These are phyloP conservation scores for Bicyclus anynana DNA, from an alignment of 1,140 invertebrate genomes.

Conservation along the genomic window DNA sequence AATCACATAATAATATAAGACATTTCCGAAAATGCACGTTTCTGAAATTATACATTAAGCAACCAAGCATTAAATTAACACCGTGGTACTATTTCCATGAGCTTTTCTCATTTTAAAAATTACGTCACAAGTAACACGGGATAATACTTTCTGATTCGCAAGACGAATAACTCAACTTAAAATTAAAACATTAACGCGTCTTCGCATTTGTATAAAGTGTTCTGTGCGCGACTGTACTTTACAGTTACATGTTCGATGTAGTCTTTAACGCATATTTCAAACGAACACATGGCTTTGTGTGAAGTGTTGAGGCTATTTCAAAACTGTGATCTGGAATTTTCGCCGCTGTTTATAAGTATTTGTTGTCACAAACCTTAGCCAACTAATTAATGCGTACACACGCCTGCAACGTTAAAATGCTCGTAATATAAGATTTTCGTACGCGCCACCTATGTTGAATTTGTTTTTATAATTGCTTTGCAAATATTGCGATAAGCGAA, in stretches of 20 bases:
- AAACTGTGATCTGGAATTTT: conserved; percentile 50
- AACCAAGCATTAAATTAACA: no score
- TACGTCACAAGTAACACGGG: no score
- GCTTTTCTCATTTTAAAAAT: no score
- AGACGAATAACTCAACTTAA: no score
- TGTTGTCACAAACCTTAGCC: conserved; percentile 37
- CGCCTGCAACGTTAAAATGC: conserved; percentile 36
- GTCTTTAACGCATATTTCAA: conserved; percentile 19
- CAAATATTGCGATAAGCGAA: conserved; percentile 56
- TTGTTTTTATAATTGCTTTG: conserved; percentile 62
- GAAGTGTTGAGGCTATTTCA: conserved; percentile 41
- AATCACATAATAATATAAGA: no score
- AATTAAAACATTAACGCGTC: no score
- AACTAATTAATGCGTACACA: conserved; percentile 64
- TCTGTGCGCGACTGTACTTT: conserved; percentile 6
- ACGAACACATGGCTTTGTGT: conserved; percentile 23
- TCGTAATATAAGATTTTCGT: conserved; percentile 47
- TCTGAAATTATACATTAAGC: no score
- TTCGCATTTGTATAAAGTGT: no score
- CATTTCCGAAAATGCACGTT: no score
- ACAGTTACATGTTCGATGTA: conserved; percentile 19
- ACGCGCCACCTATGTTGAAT: conserved; percentile 45
- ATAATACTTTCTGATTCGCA: no score
- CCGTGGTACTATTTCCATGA: no score
- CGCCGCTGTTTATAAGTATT: conserved; percentile 34